A percentile compares a stretch with the other conserved stretches of the same genome.
These are phyloP conservation scores for Bostrychus sinensis DNA, from an alignment of 2,113 vertebrate species.

Conservation along the genomic window DNA sequence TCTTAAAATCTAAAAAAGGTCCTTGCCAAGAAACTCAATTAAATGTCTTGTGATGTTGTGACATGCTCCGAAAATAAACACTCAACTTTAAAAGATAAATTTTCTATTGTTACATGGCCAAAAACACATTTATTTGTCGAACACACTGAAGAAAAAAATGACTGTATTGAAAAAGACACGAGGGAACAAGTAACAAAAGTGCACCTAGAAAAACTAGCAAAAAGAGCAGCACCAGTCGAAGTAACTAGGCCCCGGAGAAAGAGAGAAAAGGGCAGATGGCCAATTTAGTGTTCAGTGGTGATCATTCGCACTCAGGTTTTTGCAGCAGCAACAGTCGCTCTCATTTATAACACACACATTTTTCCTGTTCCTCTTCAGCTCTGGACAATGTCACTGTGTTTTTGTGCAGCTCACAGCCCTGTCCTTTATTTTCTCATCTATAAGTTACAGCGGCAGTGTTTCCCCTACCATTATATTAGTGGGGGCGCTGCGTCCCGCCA, in stretches of 20 bases:
- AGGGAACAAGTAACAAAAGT: slow-evolving; percentile 7
- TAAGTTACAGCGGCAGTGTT: slow-evolving; percentile 16
- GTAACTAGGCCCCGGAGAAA: slow-evolving; percentile 29
- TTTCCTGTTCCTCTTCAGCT: slow-evolving; percentile 13
- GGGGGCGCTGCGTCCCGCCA: too few relatives aligned
- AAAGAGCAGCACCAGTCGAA: slow-evolving; percentile 6
- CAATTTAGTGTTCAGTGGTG: slow-evolving; percentile 73
- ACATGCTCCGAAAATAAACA: neutral
- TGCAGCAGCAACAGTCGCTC: slow-evolving; percentile 40
- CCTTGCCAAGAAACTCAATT: neutral
- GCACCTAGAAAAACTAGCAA: slow-evolving; percentile 15
- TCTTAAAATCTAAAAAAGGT: neutral
- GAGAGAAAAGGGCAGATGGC: slow-evolving; percentile 65
- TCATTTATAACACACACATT: slow-evolving; percentile 36
- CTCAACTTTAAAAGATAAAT: neutral
- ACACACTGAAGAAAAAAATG: neutral
- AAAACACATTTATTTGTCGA: neutral
- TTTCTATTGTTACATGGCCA: neutral
- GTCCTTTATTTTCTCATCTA: neutral
- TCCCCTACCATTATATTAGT: too few relatives aligned
- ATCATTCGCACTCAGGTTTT: slow-evolving; percentile 62
- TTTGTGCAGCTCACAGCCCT: neutral
- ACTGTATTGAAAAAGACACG: neutral
- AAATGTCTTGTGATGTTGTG: neutral
- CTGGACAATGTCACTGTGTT: slow-evolving; percentile 27